Percentiles rank a stretch among this genome's conserved stretches.
These are phyloP conservation scores for Mechanitis mazaeus DNA, from an alignment of 2,888 invertebrate species.

Conservation along the genomic window DNA sequence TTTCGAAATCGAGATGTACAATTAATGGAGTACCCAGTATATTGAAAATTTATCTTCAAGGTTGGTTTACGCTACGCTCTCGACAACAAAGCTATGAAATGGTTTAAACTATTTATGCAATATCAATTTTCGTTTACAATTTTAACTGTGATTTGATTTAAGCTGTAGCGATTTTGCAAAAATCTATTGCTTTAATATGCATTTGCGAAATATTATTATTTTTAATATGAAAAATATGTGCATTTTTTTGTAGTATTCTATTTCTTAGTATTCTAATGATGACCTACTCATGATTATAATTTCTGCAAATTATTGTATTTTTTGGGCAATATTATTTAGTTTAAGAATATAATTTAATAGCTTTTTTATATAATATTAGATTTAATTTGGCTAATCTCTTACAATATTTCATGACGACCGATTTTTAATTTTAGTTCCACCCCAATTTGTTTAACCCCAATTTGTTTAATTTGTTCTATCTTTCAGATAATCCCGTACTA, in stretches of 20 bases:
- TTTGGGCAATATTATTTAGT: neutral
- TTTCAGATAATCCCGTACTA: conserved; percentile 86
- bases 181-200: neutral
- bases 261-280: neutral
- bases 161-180: conserved; percentile 16
- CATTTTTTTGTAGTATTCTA: too few relatives aligned
- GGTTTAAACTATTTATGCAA: neutral
- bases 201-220: conserved; percentile 8
- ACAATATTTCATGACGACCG: neutral
- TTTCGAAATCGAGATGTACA: conserved; percentile 87
- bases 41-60: conserved; percentile 87
- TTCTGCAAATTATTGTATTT: too few relatives aligned
- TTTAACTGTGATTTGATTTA: neutral
- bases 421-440: neutral
- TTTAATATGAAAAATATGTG: neutral
- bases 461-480: conserved; percentile 23
- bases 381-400: too few relatives aligned
- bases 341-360: too few relatives aligned
- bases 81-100: neutral
- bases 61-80: conserved; percentile 62
- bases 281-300: neutral
- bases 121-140: neutral
- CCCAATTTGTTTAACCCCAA: neutral
- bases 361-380: too few relatives aligned
- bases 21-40: conserved; percentile 87